A percentile compares a stretch with the other conserved stretches of the same genome.
Conservation (phyloP, 2,797 vertebrate species). For the Emydoidea blandingii region DNA sequence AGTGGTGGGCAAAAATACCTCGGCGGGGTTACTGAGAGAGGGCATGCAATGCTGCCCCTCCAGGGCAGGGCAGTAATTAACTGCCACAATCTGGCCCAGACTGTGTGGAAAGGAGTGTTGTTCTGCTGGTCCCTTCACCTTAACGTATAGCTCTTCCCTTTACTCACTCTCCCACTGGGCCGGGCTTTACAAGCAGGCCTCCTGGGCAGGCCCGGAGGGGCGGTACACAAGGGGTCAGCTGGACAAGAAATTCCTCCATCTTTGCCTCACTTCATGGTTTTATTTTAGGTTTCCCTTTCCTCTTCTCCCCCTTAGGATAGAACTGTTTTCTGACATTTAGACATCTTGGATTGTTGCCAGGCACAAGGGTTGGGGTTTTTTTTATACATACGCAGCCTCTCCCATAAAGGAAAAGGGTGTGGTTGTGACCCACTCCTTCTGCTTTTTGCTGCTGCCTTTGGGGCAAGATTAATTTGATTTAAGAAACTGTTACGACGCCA, state of each 20-base stretch:
- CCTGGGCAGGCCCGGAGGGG: neutral
- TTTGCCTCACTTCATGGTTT: neutral
- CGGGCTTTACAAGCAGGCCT: neutral
- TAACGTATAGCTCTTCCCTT: neutral
- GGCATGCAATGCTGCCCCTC: neutral
- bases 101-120: neutral
- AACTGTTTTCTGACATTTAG: neutral
- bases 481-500: neutral
- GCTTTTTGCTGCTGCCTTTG: neutral
- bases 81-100: neutral
- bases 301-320: neutral
- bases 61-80: neutral
- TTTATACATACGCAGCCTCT: rapidly evolving
- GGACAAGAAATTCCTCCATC: neutral
- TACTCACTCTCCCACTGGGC: neutral
- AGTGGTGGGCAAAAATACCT: neutral
- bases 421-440: neutral
- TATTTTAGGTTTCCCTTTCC: neutral
- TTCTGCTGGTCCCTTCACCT: neutral
- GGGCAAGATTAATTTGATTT: neutral
- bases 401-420: neutral
- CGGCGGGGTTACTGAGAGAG: neutral
- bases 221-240: neutral
- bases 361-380: neutral
- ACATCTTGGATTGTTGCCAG: neutral